A percentile compares a stretch with the other conserved stretches of the same genome.
Conservation (phyloP, 2,888 invertebrate species). For the Apamea anceps region DNA sequence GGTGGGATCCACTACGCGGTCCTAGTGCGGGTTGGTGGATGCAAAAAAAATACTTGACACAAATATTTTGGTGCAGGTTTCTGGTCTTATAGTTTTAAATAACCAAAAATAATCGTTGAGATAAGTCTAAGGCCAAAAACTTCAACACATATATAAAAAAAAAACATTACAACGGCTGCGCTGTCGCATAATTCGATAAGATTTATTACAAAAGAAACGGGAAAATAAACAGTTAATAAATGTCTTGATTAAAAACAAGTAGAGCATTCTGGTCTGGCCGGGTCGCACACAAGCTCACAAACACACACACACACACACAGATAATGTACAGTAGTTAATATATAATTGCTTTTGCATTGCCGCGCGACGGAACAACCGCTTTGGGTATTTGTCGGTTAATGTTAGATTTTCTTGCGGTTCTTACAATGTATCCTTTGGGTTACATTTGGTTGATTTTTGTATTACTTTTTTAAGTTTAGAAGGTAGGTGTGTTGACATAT, state of each 20-base stretch:
- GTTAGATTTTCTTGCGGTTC: conserved; percentile 58
- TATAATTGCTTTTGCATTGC: conserved; percentile 66
- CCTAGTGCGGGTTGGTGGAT: neutral
- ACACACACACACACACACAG: conserved; percentile 23
- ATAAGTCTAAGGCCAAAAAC: too few relatives aligned
- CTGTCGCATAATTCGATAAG: conserved; percentile 65
- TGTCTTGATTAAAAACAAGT: conserved; percentile 74
- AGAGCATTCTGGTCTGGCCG: conserved; percentile 60
- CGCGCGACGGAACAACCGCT: conserved; percentile 53
- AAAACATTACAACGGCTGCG: conserved; percentile 7
- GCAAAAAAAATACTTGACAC: neutral
- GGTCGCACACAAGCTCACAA: conserved; percentile 45
- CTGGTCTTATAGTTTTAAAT: neutral
- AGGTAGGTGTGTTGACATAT: neutral
- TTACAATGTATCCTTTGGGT: conserved; percentile 23
- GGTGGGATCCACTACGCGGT: neutral
- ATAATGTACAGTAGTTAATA: conserved; percentile 52
- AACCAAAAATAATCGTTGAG: neutral
- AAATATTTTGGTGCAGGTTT: neutral
- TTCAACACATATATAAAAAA: neutral
- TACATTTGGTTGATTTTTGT: neutral
- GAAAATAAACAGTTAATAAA: conserved; percentile 70
- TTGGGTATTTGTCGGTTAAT: conserved; percentile 55
- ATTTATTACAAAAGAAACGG: conserved; percentile 70
- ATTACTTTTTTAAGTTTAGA: neutral